phyloP scores from a whole-genome alignment of 2,888 invertebrate species.

The Fragum sueziense region DNA sequence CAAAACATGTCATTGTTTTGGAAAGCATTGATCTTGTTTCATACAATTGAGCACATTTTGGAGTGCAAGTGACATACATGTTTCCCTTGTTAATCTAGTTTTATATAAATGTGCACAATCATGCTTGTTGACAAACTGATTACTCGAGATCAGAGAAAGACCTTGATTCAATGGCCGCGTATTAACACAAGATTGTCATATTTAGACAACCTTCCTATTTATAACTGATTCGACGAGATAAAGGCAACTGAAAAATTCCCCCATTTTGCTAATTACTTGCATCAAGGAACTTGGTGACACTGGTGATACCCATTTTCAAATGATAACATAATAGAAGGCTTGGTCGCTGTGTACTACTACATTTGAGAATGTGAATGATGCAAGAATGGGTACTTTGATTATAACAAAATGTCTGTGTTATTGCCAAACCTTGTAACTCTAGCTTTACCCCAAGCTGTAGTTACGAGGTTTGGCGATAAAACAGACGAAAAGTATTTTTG shows the following conservation, averaged over 20 bases:
- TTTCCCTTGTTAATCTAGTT: neutral
- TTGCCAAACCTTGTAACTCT: too few species aligned
- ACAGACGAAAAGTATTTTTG: too few species aligned
- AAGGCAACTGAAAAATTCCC: neutral
- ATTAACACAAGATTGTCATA: neutral
- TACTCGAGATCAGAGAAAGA: neutral
- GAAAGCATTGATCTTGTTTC: neutral
- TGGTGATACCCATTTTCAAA: too few species aligned
- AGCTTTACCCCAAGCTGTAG: too few species aligned
- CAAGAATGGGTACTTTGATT: too few species aligned
- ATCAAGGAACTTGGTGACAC: too few species aligned
- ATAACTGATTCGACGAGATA: neutral
- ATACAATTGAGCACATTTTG: neutral
- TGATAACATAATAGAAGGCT: too few species aligned
- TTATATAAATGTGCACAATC: neutral
- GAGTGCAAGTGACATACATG: neutral
- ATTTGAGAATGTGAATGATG: too few species aligned
- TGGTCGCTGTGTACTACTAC: too few species aligned
- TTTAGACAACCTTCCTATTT: neutral
- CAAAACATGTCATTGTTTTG: neutral
- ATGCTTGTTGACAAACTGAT: slow-evolving; percentile 1
- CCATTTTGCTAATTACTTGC: too few species aligned
- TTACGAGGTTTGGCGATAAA: too few species aligned
- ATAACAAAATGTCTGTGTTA: too few species aligned
- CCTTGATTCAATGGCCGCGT: neutral